A percentile compares a stretch with the other conserved stretches of the same genome.
phyloP scores from a whole-genome alignment of 2,888 invertebrate species.

The Limnephilus lunatus region DNA sequence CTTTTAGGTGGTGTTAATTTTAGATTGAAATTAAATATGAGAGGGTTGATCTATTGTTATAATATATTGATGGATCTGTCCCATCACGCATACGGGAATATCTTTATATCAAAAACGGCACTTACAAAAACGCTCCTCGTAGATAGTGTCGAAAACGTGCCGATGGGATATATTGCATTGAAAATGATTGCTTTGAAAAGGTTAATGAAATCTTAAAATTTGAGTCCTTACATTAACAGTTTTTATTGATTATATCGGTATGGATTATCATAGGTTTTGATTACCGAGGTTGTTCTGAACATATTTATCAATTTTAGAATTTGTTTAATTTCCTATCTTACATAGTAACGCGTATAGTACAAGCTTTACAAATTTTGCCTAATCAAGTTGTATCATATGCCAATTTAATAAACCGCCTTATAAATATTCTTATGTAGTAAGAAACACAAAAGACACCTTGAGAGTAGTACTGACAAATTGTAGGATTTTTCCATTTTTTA shows the following conservation, averaged over 20 bases:
- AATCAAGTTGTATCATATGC: conserved; percentile 15
- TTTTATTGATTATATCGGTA: not conserved
- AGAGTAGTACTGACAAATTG: conserved; percentile 1
- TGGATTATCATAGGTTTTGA: not conserved
- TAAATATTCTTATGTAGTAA: conserved; percentile 31
- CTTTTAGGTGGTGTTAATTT: too few species aligned
- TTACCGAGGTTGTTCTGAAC: not conserved
- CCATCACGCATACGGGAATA: too few species aligned
- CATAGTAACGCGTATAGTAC: not conserved
- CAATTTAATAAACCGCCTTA: conserved; percentile 43
- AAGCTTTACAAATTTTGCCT: conserved; percentile 28
- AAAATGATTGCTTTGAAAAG: too few species aligned
- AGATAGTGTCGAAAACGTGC: too few species aligned
- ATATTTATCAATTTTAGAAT: not conserved
- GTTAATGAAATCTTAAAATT: too few species aligned
- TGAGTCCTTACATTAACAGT: not conserved
- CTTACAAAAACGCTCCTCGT: too few species aligned
- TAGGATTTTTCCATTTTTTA: conserved; percentile 28
- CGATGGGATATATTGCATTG: too few species aligned
- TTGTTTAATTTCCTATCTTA: not conserved
- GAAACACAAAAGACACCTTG: not conserved
- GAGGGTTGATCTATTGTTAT: too few species aligned
- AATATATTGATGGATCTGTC: too few species aligned
- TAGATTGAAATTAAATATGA: too few species aligned
- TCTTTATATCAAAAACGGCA: too few species aligned